Evolutionary conservation across 1,140 invertebrate genomes (phyloP).

Genomic region (Panonychus citri): DNA sequence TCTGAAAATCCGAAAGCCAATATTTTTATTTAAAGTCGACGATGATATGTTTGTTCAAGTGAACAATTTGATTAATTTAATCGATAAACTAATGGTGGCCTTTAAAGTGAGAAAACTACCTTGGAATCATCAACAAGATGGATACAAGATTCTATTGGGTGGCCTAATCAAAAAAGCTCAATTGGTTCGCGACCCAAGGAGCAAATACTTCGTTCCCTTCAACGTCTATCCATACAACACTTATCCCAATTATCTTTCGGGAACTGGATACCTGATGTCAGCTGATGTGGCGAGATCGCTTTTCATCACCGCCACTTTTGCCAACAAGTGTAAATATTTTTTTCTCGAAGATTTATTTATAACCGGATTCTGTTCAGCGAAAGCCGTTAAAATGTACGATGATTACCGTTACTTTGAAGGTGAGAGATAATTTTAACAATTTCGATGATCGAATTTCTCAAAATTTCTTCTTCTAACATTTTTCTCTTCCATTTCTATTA

Average conservation of each 20-base stretch:
- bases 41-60: conserved; percentile 31
- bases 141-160: not conserved
- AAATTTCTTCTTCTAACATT: no score
- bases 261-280: conserved; percentile 56
- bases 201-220: conserved; percentile 28
- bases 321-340: conserved; percentile 7
- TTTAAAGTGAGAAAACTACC: not conserved
- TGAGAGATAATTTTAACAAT: not conserved
- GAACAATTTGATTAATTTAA: conserved; percentile 24
- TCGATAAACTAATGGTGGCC: not conserved
- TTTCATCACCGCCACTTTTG: conserved; percentile 19
- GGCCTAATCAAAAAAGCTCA: not conserved
- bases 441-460: no score
- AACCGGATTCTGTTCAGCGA: conserved; percentile 18
- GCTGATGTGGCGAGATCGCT: conserved; percentile 21
- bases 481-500: no score
- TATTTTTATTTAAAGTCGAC: conserved; percentile 28
- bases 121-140: not conserved
- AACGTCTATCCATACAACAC: conserved; percentile 46
- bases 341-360: conserved; percentile 26
- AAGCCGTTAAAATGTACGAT: not conserved
- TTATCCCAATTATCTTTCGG: conserved; percentile 63
- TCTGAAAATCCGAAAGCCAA: not conserved
- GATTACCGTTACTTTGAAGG: not conserved
- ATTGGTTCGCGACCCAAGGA: not conserved